These are phyloP conservation scores for Patella depressa DNA, from an alignment of 2,888 invertebrate species.

Conservation along the genomic window DNA sequence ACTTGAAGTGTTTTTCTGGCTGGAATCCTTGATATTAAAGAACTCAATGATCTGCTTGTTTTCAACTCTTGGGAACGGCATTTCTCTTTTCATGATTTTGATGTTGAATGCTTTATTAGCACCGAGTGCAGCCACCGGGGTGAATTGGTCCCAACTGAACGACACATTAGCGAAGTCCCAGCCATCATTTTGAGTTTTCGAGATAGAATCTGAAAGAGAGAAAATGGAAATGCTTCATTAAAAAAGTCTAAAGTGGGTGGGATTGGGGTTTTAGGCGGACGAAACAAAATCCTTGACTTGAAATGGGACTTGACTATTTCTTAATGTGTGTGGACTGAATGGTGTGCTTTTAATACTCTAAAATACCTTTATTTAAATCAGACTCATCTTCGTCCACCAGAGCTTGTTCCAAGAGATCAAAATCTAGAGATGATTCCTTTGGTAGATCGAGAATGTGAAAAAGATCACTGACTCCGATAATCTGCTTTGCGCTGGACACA, in stretches of 20 bases:
- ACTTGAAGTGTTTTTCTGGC: not conserved
- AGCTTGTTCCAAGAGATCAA: not conserved
- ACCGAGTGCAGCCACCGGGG: too few relatives aligned
- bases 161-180: too few relatives aligned
- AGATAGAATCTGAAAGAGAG: not conserved
- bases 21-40: not conserved
- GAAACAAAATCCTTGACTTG: too few relatives aligned
- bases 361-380: too few relatives aligned
- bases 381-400: not conserved
- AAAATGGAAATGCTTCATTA: too few relatives aligned
- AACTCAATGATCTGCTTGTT: not conserved
- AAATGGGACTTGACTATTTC: too few relatives aligned
- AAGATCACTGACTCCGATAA: not conserved
- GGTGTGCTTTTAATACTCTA: too few relatives aligned
- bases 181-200: not conserved
- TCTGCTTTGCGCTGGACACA: not conserved
- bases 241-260: too few relatives aligned
- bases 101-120: too few relatives aligned
- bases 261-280: too few relatives aligned
- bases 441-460: constrained; percentile 1
- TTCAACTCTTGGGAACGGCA: not conserved
- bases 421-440: not conserved
- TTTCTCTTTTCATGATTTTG: not conserved
- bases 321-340: too few relatives aligned
- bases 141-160: too few relatives aligned